Base-by-base conservation (phyloP, 2,888 invertebrate genomes). In the Lathronympha strigana region DNA sequence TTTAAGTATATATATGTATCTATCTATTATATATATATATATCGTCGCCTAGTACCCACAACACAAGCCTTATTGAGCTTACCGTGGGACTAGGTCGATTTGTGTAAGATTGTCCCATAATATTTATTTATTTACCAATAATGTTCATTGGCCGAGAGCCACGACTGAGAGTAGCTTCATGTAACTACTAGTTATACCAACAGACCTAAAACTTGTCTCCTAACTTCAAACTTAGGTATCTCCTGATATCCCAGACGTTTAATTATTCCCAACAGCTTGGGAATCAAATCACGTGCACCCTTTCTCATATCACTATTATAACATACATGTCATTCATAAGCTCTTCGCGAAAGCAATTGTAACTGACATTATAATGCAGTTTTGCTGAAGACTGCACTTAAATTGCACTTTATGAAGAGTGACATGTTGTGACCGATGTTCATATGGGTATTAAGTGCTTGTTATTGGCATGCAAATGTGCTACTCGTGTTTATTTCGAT, bases 351-450 rank as follows among this genome's bases (percentile, higher is more conserved):
- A 45, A 45, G 45, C 25, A 28, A 50, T 61, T 50, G 50, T 50
- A 38, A 61, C 40, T 25, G 60, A 25, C 50, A 38, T 36, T 36
- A 11, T 23, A 47, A 15, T 13, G 25, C 55, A 55, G 54, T 43
- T 31, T 19, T 50, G 47, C 23, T 19, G 43, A 47, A 47, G 47
- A 25, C n/a, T n/a, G 11, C 43, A 8, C 43, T n/a, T n/a, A 47
- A 23, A 47, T 23, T 47, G 47, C 23, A 4, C 23, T 45, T 45
- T 6, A 47, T 23, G n/a, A 23, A 23, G 47, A 47, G 23, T n/a
- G 47, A 25, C 47, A 47, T 47, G 47, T 47, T 47, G 23, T 47
- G 47, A 47, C 23, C 47, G 15, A 5, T 8, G 4, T 38, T 15
- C 15, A 38, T 8, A 13, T 43, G 43, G 38, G 15, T 15, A 23